These are phyloP conservation scores for Tachypleus tridentatus DNA, from an alignment of 1,140 invertebrate genomes.

Conservation along the genomic window DNA sequence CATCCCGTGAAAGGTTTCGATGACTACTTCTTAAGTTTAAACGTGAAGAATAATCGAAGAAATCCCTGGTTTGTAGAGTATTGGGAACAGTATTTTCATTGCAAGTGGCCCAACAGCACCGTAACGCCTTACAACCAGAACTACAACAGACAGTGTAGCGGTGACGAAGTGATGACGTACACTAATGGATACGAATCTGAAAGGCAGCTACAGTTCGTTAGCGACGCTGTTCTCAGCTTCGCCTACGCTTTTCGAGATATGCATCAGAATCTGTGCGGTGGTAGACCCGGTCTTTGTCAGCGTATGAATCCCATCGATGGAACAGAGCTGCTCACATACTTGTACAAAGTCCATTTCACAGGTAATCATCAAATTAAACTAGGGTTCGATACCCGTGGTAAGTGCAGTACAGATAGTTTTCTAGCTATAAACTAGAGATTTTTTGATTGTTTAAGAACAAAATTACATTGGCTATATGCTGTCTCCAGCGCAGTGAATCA, in stretches of 20 bases:
- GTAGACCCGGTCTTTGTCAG: conserved; percentile 57
- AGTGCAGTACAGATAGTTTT: too few relatives aligned
- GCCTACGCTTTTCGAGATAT: conserved; percentile 77
- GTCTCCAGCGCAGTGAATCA: too few relatives aligned
- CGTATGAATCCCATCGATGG: conserved; percentile 81
- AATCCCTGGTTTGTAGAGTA: conserved; percentile 93
- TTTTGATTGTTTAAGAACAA: too few relatives aligned
- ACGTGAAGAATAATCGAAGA: conserved; percentile 68
- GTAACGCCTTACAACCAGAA: conserved; percentile 66
- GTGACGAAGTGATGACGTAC: conserved; percentile 50
- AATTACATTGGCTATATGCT: too few relatives aligned
- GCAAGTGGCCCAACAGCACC: conserved; percentile 47
- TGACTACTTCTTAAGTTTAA: conserved; percentile 72
- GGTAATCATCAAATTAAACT: conserved; percentile 41
- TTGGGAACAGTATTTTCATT: conserved; percentile 79
- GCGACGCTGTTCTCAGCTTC: conserved; percentile 82
- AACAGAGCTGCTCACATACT: conserved; percentile 61
- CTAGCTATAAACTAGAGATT: too few relatives aligned
- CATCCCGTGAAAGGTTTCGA: conserved; percentile 74
- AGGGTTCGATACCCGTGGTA: too few relatives aligned
- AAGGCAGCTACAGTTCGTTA: conserved; percentile 80
- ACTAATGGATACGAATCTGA: conserved; percentile 52
- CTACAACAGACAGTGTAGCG: conserved; percentile 39
- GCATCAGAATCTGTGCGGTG: conserved; percentile 61
- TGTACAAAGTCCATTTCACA: conserved; percentile 68